Evolutionary conservation across 2,888 invertebrate species (phyloP).

Genomic region (Chloroclysta siterata): DNA sequence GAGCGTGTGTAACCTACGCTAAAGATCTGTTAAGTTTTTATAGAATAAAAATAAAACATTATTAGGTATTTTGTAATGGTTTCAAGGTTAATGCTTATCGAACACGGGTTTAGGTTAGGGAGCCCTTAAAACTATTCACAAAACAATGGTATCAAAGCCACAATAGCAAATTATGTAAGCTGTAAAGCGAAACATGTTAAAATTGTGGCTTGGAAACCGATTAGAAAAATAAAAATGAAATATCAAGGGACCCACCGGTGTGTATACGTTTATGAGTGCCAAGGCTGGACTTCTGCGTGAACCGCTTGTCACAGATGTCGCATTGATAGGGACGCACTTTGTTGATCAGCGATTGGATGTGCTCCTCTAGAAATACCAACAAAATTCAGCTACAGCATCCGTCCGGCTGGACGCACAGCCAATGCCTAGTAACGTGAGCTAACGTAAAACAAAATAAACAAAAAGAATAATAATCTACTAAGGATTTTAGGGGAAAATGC

Average conservation of each 20-base stretch:
- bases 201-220: constrained; percentile 80
- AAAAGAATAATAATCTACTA: constrained; percentile 67
- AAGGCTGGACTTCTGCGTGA: constrained; percentile 93
- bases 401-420: constrained; percentile 66
- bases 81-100: constrained; percentile 18
- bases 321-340: constrained; percentile 88
- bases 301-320: constrained; percentile 91
- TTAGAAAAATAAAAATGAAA: constrained; percentile 73
- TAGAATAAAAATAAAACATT: constrained; percentile 21
- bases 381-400: constrained; percentile 81
- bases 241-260: constrained; percentile 87
- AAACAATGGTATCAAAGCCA: constrained; percentile 80
- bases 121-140: constrained; percentile 85
- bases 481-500: constrained; percentile 84
- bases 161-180: constrained; percentile 60
- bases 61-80: constrained; percentile 19
- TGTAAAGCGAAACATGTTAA: constrained; percentile 43
- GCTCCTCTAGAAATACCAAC: constrained; percentile 86
- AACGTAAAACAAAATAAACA: constrained; percentile 71
- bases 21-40: constrained; percentile 24
- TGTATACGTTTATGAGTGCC: constrained; percentile 93
- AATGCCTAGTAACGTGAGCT: constrained; percentile 77
- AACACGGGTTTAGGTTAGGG: constrained; percentile 58
- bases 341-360: constrained; percentile 86
- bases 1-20: constrained; percentile 76